Conservation (phyloP, 2,113 vertebrate genomes). For the Zosterops pallidus region DNA sequence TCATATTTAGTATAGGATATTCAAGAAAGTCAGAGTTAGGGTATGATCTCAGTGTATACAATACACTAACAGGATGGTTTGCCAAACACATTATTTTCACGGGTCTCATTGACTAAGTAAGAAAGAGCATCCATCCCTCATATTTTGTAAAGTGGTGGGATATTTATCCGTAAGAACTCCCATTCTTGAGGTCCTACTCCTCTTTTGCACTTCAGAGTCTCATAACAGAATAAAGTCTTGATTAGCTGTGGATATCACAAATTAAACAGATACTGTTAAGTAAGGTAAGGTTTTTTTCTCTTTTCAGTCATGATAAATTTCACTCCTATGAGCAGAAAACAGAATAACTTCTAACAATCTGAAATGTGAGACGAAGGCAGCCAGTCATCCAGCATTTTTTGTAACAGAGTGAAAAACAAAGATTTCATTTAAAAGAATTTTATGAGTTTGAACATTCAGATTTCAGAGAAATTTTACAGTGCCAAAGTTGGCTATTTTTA, state of each 20-base stretch:
- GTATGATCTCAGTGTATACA: accelerated
- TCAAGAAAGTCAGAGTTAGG: not conserved
- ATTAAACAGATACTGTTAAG: not conserved
- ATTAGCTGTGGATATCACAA: not conserved
- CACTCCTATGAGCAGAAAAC: not conserved
- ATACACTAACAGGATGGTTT: not conserved
- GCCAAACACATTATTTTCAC: not conserved
- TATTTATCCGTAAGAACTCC: not conserved
- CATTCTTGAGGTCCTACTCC: not conserved
- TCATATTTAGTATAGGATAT: not conserved
- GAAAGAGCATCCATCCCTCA: not conserved
- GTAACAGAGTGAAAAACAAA: not conserved
- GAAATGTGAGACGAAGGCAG: not conserved
- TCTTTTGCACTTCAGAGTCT: not conserved
- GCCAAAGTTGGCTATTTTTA: not conserved
- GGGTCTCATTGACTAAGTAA: not conserved
- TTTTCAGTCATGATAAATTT: not conserved
- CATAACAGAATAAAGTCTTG: not conserved
- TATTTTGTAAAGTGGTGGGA: not conserved
- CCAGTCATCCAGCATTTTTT: not conserved
- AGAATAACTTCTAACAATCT: not conserved
- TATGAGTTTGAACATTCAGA: not conserved
- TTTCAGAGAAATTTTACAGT: not conserved
- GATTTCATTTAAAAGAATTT: not conserved
- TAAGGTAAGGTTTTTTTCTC: not conserved